A percentile compares a stretch with the other conserved stretches of the same genome.
Conservation (phyloP, 2,888 invertebrate genomes). For the Xylocampa areola region DNA sequence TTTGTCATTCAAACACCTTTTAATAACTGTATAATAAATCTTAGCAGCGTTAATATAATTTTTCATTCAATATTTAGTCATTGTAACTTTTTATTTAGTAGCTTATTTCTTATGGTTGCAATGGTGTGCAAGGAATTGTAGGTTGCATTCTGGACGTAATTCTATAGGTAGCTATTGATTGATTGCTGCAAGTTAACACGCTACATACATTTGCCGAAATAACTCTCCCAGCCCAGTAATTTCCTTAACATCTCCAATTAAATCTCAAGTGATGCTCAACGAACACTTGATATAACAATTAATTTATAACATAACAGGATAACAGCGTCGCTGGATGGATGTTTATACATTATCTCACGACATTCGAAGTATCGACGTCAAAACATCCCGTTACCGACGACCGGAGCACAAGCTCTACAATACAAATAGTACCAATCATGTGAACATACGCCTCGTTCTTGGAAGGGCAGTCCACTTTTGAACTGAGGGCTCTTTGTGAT, state of each 20-base stretch:
- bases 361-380: slow-evolving; percentile 48
- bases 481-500: neutral
- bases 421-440: slow-evolving; percentile 22
- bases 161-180: too few relatives aligned
- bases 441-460: slow-evolving; percentile 10
- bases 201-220: too few relatives aligned
- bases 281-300: slow-evolving; percentile 42
- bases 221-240: too few relatives aligned
- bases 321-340: slow-evolving; percentile 50
- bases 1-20: neutral
- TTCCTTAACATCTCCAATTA: neutral
- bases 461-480: neutral
- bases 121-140: too few relatives aligned
- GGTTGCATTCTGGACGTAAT: too few relatives aligned
- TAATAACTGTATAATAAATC: neutral
- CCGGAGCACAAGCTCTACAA: too few relatives aligned
- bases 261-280: slow-evolving; percentile 23
- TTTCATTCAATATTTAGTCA: neutral
- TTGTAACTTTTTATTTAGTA: neutral
- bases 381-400: slow-evolving; percentile 62
- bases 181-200: too few relatives aligned
- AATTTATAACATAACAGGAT: slow-evolving; percentile 55
- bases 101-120: too few relatives aligned
- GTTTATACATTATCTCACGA: slow-evolving; percentile 65
- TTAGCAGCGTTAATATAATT: neutral